Evolutionary conservation across 2,113 vertebrate species (phyloP).

Genomic region (Probosciger aterrimus): DNA sequence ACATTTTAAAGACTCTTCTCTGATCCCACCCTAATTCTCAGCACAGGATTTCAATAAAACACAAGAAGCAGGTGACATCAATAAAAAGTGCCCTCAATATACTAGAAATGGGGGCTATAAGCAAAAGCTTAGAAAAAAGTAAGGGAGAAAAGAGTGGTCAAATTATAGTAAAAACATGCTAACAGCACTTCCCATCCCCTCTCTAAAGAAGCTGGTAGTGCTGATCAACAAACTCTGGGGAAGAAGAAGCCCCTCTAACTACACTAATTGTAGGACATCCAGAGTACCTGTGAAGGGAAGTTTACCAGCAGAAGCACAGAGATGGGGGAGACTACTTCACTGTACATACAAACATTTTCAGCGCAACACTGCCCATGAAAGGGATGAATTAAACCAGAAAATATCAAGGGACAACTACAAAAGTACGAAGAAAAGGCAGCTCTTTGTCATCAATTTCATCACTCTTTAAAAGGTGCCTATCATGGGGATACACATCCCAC

Average conservation of each 20-base stretch:
- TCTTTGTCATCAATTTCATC: neutral
- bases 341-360: neutral
- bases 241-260: neutral
- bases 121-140: neutral
- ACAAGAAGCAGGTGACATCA: neutral
- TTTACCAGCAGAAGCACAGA: neutral
- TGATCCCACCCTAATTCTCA: neutral
- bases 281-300: neutral
- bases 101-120: neutral
- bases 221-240: neutral
- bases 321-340: neutral
- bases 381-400: neutral
- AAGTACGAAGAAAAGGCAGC: neutral
- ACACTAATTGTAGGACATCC: neutral
- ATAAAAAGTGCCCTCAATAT: neutral
- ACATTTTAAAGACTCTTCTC: neutral
- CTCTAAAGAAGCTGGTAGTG: neutral
- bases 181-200: neutral
- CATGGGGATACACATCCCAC: rapidly evolving
- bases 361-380: neutral
- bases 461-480: neutral
- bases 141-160: neutral
- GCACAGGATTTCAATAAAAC: neutral
- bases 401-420: neutral
- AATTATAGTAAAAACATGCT: neutral